Evolutionary conservation across 2,113 vertebrate genomes (phyloP), one percentile per base, ranked within the genome.

Genomic region (Nothobranchius kuhntae): DNA sequence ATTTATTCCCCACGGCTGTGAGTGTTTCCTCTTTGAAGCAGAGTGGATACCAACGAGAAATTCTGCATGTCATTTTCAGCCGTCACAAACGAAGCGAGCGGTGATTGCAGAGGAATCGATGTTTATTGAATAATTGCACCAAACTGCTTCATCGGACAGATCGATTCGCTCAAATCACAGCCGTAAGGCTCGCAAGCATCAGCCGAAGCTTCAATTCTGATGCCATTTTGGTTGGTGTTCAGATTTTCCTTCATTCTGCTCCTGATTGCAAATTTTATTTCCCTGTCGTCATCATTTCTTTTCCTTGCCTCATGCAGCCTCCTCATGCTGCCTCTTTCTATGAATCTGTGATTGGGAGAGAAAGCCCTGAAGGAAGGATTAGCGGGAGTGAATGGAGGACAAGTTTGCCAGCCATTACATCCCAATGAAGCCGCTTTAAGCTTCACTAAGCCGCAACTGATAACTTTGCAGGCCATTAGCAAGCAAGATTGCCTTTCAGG

Each of bases 381-480:
- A 89, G 84, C 74, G 58, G 51, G 75, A 80, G 81, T 89, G 90
- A 92, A 91, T 88, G 72, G 87, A 86, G 80, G 75, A 87, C 89
- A 88, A 91, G 82, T 91, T 91, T 81, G 79, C 90, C 84, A 79
- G 88, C 89, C 91, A 90, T 90, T 92, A 89, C 88, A 88, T 91
- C 87, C 87, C 88, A 82, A 89, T 86, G 84, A 91, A 92, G 90
- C 83, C 53, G 80, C 84, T 84, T 86, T 92, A 89, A 90, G 91
- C 91, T 91, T 80, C 87, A 87, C 87, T 92, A 91, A 93, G 88
- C 91, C 74, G 83, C 89, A 85, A 89, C 89, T 90, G 90, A 92
- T 91, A 93, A 92, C 90, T 90, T 91, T 92, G 85, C 89, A 88
- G 90, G 88, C 85, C 89, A 90, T 92, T 92, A 92, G 82, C 47